Conservation (phyloP, 2,888 invertebrate genomes). For the Calephelis perditalis region DNA sequence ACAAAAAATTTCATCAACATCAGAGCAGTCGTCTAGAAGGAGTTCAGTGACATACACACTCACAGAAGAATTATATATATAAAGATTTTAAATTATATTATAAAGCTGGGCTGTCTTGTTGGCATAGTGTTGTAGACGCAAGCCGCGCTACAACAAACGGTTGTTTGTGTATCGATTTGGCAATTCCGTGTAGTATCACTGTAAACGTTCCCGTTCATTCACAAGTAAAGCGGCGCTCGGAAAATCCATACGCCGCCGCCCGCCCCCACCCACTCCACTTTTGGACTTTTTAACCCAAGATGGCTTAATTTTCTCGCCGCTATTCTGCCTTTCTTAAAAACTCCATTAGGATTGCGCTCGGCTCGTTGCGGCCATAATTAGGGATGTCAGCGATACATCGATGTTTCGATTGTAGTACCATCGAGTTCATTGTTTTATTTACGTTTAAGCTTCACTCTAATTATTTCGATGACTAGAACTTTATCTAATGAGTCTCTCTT, state of each 20-base stretch:
- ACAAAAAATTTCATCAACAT: too few relatives aligned
- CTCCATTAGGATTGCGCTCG: constrained; percentile 44
- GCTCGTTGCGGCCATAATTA: constrained; percentile 18
- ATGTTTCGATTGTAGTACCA: not conserved
- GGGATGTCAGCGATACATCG: not conserved
- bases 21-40: too few relatives aligned
- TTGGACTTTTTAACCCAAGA: constrained; percentile 70
- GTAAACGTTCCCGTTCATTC: constrained; percentile 59
- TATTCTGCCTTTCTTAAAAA: constrained; percentile 57
- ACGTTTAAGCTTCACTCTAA: too few relatives aligned
- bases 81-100: too few relatives aligned
- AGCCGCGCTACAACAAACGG: not conserved
- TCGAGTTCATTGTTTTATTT: too few relatives aligned
- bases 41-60: too few relatives aligned
- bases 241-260: constrained; percentile 55
- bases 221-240: constrained; percentile 50
- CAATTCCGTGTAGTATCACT: constrained; percentile 32
- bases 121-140: too few relatives aligned
- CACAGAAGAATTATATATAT: too few relatives aligned
- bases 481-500: too few relatives aligned
- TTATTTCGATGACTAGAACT: too few relatives aligned
- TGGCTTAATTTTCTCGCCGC: constrained; percentile 69
- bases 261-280: constrained; percentile 42
- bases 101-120: too few relatives aligned
- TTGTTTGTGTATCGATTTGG: constrained; percentile 11